Percentiles rank a stretch among this genome's conserved stretches.
Evolutionary conservation across 2,797 vertebrate species (phyloP).

Genomic region (Alcedo atthis): DNA sequence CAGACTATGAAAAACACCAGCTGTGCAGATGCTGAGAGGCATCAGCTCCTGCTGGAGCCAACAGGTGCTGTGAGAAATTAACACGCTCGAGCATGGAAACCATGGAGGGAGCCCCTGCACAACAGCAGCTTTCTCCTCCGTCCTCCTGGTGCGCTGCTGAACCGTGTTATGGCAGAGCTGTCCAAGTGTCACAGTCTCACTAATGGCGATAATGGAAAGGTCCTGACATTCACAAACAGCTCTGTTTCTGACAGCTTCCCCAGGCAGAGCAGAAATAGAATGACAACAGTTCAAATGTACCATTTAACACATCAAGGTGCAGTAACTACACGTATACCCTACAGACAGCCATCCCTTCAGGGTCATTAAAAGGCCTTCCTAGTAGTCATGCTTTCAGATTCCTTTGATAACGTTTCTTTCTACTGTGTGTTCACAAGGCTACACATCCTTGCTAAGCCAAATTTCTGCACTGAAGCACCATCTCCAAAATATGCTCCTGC

Average conservation of each 20-base stretch:
- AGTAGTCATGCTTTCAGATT: not conserved
- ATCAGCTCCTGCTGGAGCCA: not conserved
- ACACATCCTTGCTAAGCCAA: not conserved
- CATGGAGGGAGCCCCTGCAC: accelerated
- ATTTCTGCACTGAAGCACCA: not conserved
- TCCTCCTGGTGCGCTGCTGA: not conserved
- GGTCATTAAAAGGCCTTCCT: slow-evolving; percentile 21
- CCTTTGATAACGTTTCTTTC: not conserved
- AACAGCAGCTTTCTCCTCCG: not conserved
- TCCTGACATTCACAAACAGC: slow-evolving; percentile 13
- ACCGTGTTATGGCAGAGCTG: not conserved
- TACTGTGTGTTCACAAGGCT: not conserved
- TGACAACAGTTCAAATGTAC: slow-evolving; percentile 13
- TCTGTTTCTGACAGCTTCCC: not conserved
- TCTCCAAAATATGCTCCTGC: not conserved
- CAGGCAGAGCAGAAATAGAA: not conserved
- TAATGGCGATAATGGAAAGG: slow-evolving; percentile 35
- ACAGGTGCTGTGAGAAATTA: not conserved
- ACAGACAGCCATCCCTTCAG: slow-evolving; percentile 2
- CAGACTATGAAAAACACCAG: not conserved
- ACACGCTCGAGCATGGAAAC: not conserved
- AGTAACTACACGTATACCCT: not conserved
- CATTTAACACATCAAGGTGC: slow-evolving; percentile 36
- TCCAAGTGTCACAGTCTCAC: not conserved
- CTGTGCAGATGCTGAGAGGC: not conserved